Evolutionary conservation across 2,113 vertebrate species (phyloP).

Genomic region (Elanoides forficatus): DNA sequence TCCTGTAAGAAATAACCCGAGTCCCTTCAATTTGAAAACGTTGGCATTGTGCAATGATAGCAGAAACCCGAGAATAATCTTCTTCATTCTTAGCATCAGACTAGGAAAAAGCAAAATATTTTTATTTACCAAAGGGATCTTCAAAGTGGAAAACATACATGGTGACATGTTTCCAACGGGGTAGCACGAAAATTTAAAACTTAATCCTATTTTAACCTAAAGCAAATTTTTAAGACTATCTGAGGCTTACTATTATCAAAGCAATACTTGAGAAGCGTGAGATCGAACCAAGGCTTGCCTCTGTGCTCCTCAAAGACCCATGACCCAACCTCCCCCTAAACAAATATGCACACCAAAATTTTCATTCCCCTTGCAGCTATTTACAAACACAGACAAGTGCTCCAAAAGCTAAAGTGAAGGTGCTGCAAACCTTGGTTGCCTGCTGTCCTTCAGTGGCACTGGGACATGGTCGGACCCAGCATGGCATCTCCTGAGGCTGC

Average conservation of each 20-base stretch:
- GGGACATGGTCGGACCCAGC: neutral
- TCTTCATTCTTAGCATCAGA: neutral
- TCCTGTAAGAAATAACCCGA: neutral
- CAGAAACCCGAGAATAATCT: neutral
- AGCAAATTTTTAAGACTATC: neutral
- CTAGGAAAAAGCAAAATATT: neutral
- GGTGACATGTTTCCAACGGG: neutral
- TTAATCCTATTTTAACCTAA: neutral
- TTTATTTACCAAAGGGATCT: neutral
- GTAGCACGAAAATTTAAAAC: neutral
- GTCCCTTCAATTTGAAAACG: neutral
- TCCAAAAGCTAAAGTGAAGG: neutral
- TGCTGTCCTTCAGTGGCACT: neutral
- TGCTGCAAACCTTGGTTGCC: neutral
- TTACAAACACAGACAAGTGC: neutral
- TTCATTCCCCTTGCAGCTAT: neutral
- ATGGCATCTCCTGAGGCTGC: rapidly evolving
- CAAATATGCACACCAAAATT: neutral
- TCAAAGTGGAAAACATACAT: neutral
- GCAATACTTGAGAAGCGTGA: neutral
- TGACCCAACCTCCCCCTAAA: neutral
- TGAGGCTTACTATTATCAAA: neutral
- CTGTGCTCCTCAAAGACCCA: neutral
- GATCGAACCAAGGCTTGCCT: neutral
- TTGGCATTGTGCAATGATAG: rapidly evolving